phyloP scores from a whole-genome alignment of 2,888 invertebrate genomes.

The Thymelicus sylvestris region DNA sequence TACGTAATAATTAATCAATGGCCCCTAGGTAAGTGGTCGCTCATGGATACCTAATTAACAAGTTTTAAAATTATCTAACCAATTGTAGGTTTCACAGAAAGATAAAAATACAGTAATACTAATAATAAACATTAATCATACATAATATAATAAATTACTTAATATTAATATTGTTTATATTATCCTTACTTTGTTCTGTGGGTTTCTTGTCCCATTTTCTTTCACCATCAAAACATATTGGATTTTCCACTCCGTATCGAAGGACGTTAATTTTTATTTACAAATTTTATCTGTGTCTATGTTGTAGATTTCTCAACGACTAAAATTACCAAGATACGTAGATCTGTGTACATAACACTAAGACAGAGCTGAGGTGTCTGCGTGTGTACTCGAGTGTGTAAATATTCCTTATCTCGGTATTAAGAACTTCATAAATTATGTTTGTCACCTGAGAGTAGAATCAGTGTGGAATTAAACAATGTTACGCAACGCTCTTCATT shows the following conservation, averaged over 20 bases:
- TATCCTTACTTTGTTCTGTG: too few relatives aligned
- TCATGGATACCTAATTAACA: too few relatives aligned
- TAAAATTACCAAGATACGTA: slow-evolving; percentile 78
- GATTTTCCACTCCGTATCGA: slow-evolving; percentile 55
- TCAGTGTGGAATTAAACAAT: slow-evolving; percentile 49
- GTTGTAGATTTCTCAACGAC: slow-evolving; percentile 74
- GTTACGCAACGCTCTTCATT: slow-evolving; percentile 36
- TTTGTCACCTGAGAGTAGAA: slow-evolving; percentile 78
- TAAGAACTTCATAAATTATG: slow-evolving; percentile 84
- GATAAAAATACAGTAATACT: too few relatives aligned
- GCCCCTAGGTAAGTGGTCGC: too few relatives aligned
- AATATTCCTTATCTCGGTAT: slow-evolving; percentile 81
- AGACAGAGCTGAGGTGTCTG: slow-evolving; percentile 77
- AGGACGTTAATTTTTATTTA: slow-evolving; percentile 66
- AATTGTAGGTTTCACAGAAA: too few relatives aligned
- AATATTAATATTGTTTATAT: too few relatives aligned
- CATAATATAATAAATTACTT: too few relatives aligned
- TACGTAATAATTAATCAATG: too few relatives aligned
- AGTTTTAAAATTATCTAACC: too few relatives aligned
- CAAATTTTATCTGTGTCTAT: slow-evolving; percentile 71
- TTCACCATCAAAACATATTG: slow-evolving; percentile 53
- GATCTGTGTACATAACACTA: slow-evolving; percentile 77
- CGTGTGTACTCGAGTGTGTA: slow-evolving; percentile 77
- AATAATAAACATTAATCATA: too few relatives aligned
- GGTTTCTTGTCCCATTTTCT: too few relatives aligned